phyloP scores from a whole-genome alignment of 2,888 invertebrate genomes.

The Cremastinae sp. region DNA sequence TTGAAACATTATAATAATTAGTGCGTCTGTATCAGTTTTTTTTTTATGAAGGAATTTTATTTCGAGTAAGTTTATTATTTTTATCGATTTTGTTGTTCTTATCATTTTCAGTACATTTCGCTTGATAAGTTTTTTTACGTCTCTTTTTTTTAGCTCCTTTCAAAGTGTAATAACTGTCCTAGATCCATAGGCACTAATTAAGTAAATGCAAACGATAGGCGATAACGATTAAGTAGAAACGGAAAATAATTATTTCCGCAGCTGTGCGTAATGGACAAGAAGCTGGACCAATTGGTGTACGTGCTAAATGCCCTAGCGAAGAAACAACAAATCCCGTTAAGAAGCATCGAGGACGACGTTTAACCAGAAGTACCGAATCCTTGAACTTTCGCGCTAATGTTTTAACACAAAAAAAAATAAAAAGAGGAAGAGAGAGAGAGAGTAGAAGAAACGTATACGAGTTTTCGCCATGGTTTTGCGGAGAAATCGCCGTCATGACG shows the following conservation, averaged over 20 bases:
- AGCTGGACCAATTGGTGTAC: slow-evolving; percentile 81
- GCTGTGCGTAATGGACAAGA: slow-evolving; percentile 81
- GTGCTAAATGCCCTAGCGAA: slow-evolving; percentile 83
- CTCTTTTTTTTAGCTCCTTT: slow-evolving; percentile 3
- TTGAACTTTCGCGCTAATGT: slow-evolving; percentile 48
- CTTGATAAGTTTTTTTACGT: too few relatives aligned
- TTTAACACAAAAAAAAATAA: background rate
- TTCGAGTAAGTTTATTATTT: too few relatives aligned
- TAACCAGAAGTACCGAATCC: slow-evolving; percentile 73
- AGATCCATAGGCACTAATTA: background rate
- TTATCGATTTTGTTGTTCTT: too few relatives aligned
- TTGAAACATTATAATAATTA: too few relatives aligned
- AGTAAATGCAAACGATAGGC: slow-evolving; percentile 1
- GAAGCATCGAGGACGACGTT: slow-evolving; percentile 82
- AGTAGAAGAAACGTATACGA: slow-evolving; percentile 35
- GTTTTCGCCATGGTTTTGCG: slow-evolving; percentile 64
- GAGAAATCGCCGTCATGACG: slow-evolving; percentile 64
- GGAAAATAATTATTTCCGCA: slow-evolving; percentile 67
- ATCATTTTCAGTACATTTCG: too few relatives aligned
- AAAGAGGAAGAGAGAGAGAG: too few relatives aligned
- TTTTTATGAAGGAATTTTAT: too few relatives aligned
- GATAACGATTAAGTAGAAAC: slow-evolving; percentile 27
- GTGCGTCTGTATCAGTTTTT: too few relatives aligned
- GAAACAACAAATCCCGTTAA: slow-evolving; percentile 82
- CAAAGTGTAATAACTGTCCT: background rate